A percentile compares a stretch with the other conserved stretches of the same genome.
phyloP scores from a whole-genome alignment of 2,797 vertebrate species.

The Eulemur albifrons region DNA sequence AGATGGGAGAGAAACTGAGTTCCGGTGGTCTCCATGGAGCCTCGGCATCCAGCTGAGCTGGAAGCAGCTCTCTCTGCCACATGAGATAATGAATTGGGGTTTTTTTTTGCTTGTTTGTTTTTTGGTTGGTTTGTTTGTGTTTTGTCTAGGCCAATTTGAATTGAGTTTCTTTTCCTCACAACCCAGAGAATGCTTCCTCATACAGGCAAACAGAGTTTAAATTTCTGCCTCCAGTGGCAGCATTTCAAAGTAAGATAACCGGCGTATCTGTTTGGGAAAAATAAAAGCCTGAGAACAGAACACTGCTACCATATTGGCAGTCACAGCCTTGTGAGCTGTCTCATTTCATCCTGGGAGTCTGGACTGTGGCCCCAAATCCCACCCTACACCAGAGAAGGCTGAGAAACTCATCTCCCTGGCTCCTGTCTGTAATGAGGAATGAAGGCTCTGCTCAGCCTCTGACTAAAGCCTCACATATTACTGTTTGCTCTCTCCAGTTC shows the following conservation, averaged over 20 bases:
- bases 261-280: not conserved
- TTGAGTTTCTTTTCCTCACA: not conserved
- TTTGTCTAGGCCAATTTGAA: not conserved
- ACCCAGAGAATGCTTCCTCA: not conserved
- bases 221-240: not conserved
- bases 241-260: not conserved
- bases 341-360: not conserved
- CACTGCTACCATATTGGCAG: not conserved
- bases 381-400: not conserved
- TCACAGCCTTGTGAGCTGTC: not conserved
- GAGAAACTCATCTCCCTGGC: not conserved
- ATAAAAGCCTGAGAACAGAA: not conserved
- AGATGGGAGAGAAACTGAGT: not conserved
- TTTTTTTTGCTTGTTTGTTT: not conserved
- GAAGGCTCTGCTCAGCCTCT: not conserved
- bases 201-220: not conserved
- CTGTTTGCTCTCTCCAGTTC: not conserved
- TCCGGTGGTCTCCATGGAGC: rapidly evolving
- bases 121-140: not conserved
- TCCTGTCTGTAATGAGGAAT: not conserved
- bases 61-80: not conserved
- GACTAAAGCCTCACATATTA: not conserved
- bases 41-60: not conserved
- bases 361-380: not conserved
- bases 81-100: not conserved